phyloP scores from a whole-genome alignment of 2,797 vertebrate species.

The Cercopithecus hamlyni region DNA sequence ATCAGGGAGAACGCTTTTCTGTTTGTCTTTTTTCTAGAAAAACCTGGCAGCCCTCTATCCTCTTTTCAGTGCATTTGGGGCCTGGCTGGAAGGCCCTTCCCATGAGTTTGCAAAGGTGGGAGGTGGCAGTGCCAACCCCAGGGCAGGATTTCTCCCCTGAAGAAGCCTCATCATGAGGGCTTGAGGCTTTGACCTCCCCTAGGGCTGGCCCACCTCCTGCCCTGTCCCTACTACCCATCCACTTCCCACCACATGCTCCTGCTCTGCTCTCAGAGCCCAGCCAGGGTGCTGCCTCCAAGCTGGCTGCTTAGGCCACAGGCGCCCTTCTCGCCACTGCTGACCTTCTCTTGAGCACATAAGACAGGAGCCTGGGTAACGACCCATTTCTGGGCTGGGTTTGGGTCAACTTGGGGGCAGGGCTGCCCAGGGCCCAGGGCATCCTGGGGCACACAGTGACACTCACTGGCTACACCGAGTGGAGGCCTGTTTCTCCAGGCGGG shows the following conservation, averaged over 20 bases:
- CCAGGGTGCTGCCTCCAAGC: neutral
- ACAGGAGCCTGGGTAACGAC: neutral
- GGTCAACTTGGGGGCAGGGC: neutral
- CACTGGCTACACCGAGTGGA: rapidly evolving
- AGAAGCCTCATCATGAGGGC: neutral
- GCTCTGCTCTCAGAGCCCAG: neutral
- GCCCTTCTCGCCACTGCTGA: neutral
- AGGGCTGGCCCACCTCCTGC: neutral
- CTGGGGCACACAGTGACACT: rapidly evolving
- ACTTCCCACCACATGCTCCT: neutral
- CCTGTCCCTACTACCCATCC: neutral
- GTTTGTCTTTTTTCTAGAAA: too few species aligned
- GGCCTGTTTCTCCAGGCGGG: neutral
- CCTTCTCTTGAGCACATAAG: too few species aligned
- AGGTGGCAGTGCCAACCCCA: neutral
- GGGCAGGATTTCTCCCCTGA: too few species aligned
- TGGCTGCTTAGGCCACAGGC: neutral
- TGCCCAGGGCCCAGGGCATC: neutral
- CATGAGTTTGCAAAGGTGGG: neutral
- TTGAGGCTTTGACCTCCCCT: neutral
- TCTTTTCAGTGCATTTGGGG: neutral
- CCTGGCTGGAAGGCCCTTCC: neutral
- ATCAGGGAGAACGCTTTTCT: neutral
- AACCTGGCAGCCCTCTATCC: neutral
- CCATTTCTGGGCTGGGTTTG: neutral